Evolutionary conservation across 1,140 invertebrate species (phyloP).

Genomic region (Drosophila equinoxialis): DNA sequence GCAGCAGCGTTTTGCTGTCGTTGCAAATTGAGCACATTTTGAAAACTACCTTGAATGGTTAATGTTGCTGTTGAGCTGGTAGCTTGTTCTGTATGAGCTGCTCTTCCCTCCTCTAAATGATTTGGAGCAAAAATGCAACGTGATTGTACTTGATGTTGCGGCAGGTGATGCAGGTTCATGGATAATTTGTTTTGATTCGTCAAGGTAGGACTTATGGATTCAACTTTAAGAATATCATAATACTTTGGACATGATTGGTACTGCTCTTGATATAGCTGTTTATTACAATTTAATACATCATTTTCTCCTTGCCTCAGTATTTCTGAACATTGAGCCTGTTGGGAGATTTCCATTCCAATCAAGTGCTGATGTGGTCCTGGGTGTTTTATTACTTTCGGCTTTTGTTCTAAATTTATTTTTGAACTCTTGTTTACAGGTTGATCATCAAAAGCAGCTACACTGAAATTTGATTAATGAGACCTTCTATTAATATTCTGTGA

Average conservation of each 20-base stretch:
- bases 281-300: background rate
- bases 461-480: background rate
- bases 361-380: background rate
- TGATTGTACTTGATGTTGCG: conserved; percentile 9
- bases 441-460: background rate
- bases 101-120: conserved; percentile 1
- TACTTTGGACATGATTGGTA: conserved; percentile 22
- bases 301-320: background rate
- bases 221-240: conserved; percentile 32
- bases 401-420: background rate
- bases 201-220: background rate
- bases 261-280: background rate
- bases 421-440: background rate
- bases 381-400: background rate
- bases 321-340: background rate
- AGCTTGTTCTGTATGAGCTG: conserved; percentile 29
- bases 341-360: background rate
- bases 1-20: conserved; percentile 79
- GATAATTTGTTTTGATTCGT: conserved; percentile 14
- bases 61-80: conserved; percentile 44
- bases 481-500: background rate
- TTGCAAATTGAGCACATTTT: conserved; percentile 58
- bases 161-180: conserved; percentile 10
- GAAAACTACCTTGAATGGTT: conserved; percentile 56
- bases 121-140: background rate